phyloP scores from a whole-genome alignment of 2,113 vertebrate species.

The Oenanthe melanoleuca region DNA sequence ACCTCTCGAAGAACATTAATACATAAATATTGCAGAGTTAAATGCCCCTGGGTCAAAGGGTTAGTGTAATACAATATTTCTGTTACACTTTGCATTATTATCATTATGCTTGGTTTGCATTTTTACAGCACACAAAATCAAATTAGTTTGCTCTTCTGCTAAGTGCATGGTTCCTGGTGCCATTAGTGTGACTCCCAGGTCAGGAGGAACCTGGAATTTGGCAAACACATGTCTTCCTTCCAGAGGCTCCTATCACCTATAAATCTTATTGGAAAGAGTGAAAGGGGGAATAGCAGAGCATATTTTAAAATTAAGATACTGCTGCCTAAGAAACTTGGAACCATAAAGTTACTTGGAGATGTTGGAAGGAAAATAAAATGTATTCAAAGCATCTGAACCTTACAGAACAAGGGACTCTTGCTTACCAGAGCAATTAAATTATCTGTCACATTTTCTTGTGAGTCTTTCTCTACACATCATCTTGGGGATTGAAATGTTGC shows the following conservation, averaged over 20 bases:
- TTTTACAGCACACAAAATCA: conserved; percentile 48
- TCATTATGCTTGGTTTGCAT: conserved; percentile 49
- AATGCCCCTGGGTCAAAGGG: conserved; percentile 28
- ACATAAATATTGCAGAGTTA: conserved; percentile 43
- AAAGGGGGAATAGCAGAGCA: not conserved
- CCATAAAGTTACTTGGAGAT: not conserved
- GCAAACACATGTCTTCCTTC: not conserved
- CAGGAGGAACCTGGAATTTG: conserved; percentile 35
- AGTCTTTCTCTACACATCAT: not conserved
- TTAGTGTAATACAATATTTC: conserved; percentile 52
- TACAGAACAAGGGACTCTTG: not conserved
- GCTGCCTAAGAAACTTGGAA: not conserved
- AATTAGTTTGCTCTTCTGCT: conserved; percentile 50
- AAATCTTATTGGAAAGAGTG: not conserved
- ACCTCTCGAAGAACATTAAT: not conserved
- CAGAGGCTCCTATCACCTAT: not conserved
- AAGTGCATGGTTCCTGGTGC: conserved; percentile 19
- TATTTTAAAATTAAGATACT: not conserved
- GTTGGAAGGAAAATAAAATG: not conserved
- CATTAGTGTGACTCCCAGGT: conserved; percentile 38
- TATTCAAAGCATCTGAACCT: not conserved
- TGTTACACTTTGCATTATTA: conserved; percentile 39
- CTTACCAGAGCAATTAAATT: not conserved
- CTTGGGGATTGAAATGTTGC: not conserved
- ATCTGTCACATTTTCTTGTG: not conserved